Evolutionary conservation across 2,888 invertebrate species (phyloP).

Genomic region (Sialis fuliginosa): DNA sequence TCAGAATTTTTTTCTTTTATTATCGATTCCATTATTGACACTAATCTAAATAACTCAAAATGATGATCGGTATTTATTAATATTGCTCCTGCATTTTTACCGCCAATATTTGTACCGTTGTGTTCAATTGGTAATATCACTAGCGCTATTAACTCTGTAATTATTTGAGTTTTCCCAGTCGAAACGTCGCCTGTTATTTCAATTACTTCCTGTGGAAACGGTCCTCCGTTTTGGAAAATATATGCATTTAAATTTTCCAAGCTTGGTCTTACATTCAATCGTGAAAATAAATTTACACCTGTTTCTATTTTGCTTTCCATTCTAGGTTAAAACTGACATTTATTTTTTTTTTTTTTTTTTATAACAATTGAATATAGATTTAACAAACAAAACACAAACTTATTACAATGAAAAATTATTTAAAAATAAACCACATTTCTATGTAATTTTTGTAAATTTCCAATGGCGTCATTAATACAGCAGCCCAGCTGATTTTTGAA

Average conservation of each 20-base stretch:
- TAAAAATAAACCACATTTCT: no score
- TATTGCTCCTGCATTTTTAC: conserved; percentile 25
- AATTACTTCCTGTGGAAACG: conserved; percentile 22
- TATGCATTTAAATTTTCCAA: conserved; percentile 10
- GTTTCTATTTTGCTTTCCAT: conserved; percentile 11
- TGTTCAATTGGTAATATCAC: conserved; percentile 24
- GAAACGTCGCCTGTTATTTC: conserved; percentile 29
- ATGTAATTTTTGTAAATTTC: no score
- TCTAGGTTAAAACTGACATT: neutral
- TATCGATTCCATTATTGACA: conserved; percentile 19
- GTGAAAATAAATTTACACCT: conserved; percentile 12
- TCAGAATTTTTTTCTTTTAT: conserved; percentile 12
- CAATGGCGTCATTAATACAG: no score
- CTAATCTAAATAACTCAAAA: conserved; percentile 23
- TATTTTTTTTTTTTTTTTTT: neutral
- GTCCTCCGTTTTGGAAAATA: conserved; percentile 16
- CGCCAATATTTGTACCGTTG: conserved; percentile 18
- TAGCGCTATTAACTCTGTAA: conserved; percentile 27
- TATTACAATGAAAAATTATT: no score
- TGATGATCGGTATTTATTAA: conserved; percentile 32
- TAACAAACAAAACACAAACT: no score
- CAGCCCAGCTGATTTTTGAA: no score
- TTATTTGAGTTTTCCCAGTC: conserved; percentile 28
- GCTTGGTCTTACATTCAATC: conserved; percentile 10
- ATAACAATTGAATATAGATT: neutral